phyloP scores from a whole-genome alignment of 2,888 invertebrate genomes.

The Eupithecia dodoneata region DNA sequence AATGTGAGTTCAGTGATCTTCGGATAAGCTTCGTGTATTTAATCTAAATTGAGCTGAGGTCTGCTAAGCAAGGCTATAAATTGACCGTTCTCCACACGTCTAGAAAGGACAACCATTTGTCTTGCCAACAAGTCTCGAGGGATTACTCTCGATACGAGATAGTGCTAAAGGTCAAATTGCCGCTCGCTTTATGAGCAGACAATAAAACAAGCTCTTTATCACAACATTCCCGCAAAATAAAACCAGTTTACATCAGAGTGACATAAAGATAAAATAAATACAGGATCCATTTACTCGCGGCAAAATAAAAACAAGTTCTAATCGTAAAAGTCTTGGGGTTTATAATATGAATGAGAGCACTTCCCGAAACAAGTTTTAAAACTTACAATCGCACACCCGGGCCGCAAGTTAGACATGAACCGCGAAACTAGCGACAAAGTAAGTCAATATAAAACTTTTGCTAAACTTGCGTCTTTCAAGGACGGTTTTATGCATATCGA shows the following conservation, averaged over 20 bases:
- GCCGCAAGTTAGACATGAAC: slow-evolving; percentile 56
- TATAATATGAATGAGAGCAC: slow-evolving; percentile 51
- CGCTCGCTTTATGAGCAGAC: slow-evolving; percentile 62
- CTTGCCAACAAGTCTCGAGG: slow-evolving; percentile 57
- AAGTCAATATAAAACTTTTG: slow-evolving; percentile 62
- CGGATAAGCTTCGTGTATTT: slow-evolving; percentile 21
- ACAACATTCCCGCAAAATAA: slow-evolving; percentile 62
- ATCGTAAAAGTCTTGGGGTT: slow-evolving; percentile 44
- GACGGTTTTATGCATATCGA: slow-evolving; percentile 80
- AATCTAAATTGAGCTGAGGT: slow-evolving; percentile 17
- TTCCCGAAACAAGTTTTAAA: slow-evolving; percentile 64
- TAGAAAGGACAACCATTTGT: slow-evolving; percentile 51
- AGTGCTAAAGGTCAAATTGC: slow-evolving; percentile 70
- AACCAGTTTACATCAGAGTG: slow-evolving; percentile 51
- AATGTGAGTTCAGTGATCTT: slow-evolving; percentile 8
- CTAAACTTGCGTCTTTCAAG: slow-evolving; percentile 70
- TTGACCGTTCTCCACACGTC: slow-evolving; percentile 50
- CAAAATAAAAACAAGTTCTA: slow-evolving; percentile 61
- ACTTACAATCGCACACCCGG: slow-evolving; percentile 63
- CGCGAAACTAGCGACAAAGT: slow-evolving; percentile 52
- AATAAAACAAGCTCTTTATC: slow-evolving; percentile 68
- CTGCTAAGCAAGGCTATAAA: slow-evolving; percentile 41
- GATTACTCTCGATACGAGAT: slow-evolving; percentile 57
- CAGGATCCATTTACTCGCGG: slow-evolving; percentile 54
- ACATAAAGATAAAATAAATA: slow-evolving; percentile 47